Percentiles rank a stretch among this genome's conserved stretches.
Conservation (phyloP, 2,797 vertebrate genomes). For the Hoplostethus mediterraneus region DNA sequence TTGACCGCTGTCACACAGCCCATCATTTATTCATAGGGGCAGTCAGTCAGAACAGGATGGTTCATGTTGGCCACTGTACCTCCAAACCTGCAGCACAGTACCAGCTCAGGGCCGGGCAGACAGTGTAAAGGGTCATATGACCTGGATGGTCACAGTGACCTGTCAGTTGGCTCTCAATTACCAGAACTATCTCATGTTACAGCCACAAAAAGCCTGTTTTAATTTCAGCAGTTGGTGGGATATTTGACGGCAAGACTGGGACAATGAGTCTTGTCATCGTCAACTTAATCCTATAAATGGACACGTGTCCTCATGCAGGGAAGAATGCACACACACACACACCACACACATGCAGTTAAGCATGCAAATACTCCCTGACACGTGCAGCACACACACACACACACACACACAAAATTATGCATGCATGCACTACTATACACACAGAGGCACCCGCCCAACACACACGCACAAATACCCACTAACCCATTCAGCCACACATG, state of each 20-base stretch:
- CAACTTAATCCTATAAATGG: conserved; percentile 35
- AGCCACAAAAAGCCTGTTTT: conserved; percentile 14
- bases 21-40: conserved; percentile 79
- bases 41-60: conserved; percentile 66
- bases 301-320: not conserved
- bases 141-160: conserved; percentile 28
- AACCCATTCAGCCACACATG: not conserved
- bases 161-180: conserved; percentile 23
- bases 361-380: conserved; percentile 6
- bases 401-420: conserved; percentile 20
- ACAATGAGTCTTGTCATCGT: conserved; percentile 18
- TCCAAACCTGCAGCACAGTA: conserved; percentile 59
- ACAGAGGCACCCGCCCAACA: not conserved
- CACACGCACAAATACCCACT: not conserved
- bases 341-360: not conserved
- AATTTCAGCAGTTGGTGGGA: conserved; percentile 13
- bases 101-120: conserved; percentile 20
- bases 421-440: conserved; percentile 27
- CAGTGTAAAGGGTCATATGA: conserved; percentile 34
- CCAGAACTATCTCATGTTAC: conserved; percentile 29
- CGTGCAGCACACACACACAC: conserved; percentile 8
- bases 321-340: not conserved
- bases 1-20: conserved; percentile 55
- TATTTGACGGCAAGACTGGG: conserved; percentile 4
- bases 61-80: conserved; percentile 55